Base-by-base conservation (phyloP, 2,113 vertebrate genomes). In the Sigmodon hispidus region DNA sequence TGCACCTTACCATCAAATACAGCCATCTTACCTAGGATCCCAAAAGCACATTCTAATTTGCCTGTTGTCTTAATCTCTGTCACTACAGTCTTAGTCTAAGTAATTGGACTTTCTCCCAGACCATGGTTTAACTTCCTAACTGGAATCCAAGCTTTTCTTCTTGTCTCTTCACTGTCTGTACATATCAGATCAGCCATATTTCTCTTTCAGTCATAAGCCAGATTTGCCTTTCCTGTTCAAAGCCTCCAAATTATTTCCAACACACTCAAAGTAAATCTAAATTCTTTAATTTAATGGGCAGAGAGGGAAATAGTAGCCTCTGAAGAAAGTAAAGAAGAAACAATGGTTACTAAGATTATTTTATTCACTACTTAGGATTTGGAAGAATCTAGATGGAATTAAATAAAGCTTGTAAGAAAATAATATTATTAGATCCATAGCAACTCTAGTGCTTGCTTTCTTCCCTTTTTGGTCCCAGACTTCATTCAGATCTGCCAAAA, bases 161-260 rank as follows among this genome's bases (percentile, higher is more conserved):
- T 89, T 48, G 69, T 70, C 83, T 92, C 10, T 31, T 80, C 72
- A 69, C 22, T 50, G 55, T 67, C 15, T 80, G 24, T 76, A 69
- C 72, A 61, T 72, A 72, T 72, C 16, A 70, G 7, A 96, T 34
- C 43, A 81, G 19, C 55, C n/a, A 70, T 21, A 89, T 29, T 79
- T 7, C 19, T 77, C 45, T 50, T 43, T 22, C 48, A 69, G 67
- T 73, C 7, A 89, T 77, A 94, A 94, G 77, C 52, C 9, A 29
- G 87, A 34, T 11, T 43, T 86, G 2, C 11, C 7, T 43, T 94
- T 80, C 50, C n/a, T 92, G 26, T 61, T 91, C n/a, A 96, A 94
- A 69, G 13, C 26, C 84, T 90, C 50, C 36, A 72, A 92, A 50
- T 29, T 2, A 7, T 45, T n/a, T 73, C 48, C 11, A 83, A 9